A percentile compares a stretch with the other conserved stretches of the same genome.
Conservation (phyloP, 2,888 invertebrate species). For the Drepanosiphum platanoidis region DNA sequence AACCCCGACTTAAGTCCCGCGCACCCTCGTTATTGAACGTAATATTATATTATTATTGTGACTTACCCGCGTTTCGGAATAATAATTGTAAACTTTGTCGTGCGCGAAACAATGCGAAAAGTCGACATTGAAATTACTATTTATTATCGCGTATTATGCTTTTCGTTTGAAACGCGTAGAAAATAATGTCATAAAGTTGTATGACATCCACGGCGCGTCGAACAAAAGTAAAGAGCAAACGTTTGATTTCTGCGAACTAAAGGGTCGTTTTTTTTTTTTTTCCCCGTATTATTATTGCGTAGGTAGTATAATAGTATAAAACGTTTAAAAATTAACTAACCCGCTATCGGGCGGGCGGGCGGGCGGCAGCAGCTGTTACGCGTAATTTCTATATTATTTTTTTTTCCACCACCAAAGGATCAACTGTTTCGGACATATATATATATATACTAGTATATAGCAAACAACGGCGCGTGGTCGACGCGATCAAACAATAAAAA, state of each 20-base stretch:
- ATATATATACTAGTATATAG: too few relatives aligned
- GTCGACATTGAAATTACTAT: neutral
- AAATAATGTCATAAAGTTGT: neutral
- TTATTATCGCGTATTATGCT: neutral
- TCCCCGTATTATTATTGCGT: too few relatives aligned
- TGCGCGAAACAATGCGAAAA: neutral
- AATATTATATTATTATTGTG: neutral
- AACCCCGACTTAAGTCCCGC: neutral
- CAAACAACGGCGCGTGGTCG: neutral
- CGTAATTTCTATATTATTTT: neutral
- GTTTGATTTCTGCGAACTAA: too few relatives aligned
- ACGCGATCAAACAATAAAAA: neutral
- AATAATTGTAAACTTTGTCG: neutral
- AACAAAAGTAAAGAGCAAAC: too few relatives aligned
- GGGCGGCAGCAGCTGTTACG: slow-evolving; percentile 43
- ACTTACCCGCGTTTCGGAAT: neutral
- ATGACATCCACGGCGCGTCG: neutral
- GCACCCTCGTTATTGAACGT: neutral
- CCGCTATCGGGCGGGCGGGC: neutral
- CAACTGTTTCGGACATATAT: slow-evolving; percentile 17
- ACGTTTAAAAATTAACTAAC: slow-evolving; percentile 4
- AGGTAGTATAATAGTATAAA: neutral
- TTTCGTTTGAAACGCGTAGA: too few relatives aligned
- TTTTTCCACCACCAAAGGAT: neutral
- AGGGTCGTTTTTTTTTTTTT: too few relatives aligned